Conservation (phyloP, 2,113 vertebrate species). For the Ptyas mucosa region DNA sequence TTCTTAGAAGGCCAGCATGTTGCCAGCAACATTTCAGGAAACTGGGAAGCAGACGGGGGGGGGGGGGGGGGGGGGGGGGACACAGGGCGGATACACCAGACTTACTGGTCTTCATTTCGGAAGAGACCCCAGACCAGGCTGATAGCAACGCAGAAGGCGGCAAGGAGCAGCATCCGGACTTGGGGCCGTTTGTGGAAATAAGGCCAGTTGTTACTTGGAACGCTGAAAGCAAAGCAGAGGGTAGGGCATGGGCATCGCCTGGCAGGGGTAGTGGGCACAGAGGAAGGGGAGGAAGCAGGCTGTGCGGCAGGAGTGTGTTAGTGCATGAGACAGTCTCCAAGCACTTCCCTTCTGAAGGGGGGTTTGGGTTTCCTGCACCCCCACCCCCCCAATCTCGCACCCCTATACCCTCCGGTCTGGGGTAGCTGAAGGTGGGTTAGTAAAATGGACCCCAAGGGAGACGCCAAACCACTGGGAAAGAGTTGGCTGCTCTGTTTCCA, state of each 20-base stretch:
- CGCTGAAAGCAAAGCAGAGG: constrained; percentile 52
- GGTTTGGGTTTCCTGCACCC: not conserved
- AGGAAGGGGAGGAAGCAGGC: not conserved
- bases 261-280: too few species aligned
- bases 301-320: not conserved
- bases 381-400: not conserved
- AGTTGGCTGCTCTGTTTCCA: not conserved
- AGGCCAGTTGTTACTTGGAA: constrained; percentile 88
- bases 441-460: not conserved
- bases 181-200: constrained; percentile 89
- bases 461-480: not conserved
- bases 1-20: not conserved
- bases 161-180: constrained; percentile 84
- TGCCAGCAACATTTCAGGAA: too few species aligned
- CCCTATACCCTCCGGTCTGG: too few species aligned
- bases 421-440: not conserved
- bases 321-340: not conserved
- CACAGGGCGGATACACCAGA: constrained; percentile 31
- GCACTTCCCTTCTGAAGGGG: not conserved
- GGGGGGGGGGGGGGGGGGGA: not conserved
- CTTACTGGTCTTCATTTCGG: constrained; percentile 94
- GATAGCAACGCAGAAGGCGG: constrained; percentile 74
- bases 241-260: not conserved
- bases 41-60: not conserved
- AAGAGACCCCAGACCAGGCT: constrained; percentile 88